phyloP scores from a whole-genome alignment of 1,140 invertebrate species.

The Diuraphis noxia region DNA sequence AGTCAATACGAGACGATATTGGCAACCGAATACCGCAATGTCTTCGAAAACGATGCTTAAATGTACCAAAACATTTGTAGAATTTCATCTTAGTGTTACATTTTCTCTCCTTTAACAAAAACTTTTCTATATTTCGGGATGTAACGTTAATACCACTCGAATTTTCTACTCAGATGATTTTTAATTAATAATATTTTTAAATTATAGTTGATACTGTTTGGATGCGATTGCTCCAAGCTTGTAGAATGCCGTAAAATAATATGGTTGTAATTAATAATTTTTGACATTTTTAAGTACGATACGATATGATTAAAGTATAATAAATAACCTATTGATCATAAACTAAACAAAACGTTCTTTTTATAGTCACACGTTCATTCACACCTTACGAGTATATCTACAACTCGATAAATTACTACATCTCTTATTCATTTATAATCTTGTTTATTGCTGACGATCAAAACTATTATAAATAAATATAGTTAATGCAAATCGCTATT shows the following conservation, averaged over 20 bases:
- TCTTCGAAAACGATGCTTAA: neutral
- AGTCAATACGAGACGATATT: neutral
- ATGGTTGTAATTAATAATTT: neutral
- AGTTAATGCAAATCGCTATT: neutral
- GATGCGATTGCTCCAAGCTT: neutral
- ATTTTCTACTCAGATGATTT: neutral
- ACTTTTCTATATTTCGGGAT: neutral
- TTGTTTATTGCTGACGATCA: too few relatives aligned
- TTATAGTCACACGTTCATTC: neutral
- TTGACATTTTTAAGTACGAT: neutral
- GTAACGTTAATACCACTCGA: too few relatives aligned
- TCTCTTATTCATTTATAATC: neutral
- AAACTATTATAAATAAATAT: neutral
- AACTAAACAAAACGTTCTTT: neutral
- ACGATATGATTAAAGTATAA: neutral
- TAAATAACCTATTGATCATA: neutral
- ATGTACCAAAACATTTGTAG: neutral
- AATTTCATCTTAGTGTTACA: neutral
- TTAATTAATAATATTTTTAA: neutral
- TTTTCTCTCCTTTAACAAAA: neutral
- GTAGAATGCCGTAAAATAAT: too few relatives aligned
- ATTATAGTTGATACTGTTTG: neutral
- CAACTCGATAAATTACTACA: neutral
- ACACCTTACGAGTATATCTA: too few relatives aligned
- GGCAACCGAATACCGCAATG: neutral